Base-by-base conservation (phyloP, 2,797 vertebrate genomes). In the Todus mexicanus region DNA sequence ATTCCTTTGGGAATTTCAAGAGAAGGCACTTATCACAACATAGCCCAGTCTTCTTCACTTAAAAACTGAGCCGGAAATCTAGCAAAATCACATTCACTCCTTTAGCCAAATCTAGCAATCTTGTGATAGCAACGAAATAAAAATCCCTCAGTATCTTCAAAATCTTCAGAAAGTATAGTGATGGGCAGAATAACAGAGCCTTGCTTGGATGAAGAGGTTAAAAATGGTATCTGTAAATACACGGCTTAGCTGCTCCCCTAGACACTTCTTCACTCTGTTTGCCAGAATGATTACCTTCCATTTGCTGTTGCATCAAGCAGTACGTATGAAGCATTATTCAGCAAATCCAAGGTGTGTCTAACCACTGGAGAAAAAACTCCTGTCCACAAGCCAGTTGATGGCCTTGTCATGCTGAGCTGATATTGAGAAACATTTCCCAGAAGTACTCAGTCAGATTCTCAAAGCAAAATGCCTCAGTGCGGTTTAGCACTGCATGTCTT, bases 341-440 rank as follows among this genome's bases (percentile, higher is more conserved):
- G 68, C 53, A 89, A 84, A 90, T 54, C 72, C 84, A 83, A 92
- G 80, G 74, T 57, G 64, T 37, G 45, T 37, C 57, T 84, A 60
- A 60, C 37, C 56, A 54, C 56, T 4, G 10, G 72, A 84, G 69
- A 88, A 2, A 61, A 51, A 51, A 59, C 48, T 68, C 64, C 66
- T 25, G 35, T 33, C 74, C 84, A 80, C 35, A 40, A 89, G 42
- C 48, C 69, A 47, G 33, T 3, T n/a, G 74, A 82, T 70, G 64
- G 37, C 77, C 66, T 51, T 9, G 9, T 87, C 63, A 14, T 40
- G 48, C 75, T 89, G 82, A 89, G 78, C 38, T 40, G 54, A 85
- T 69, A 78, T 11, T 51, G 61, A 83, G 90, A 94, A 86, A 42
- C 59, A 63, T 84, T 92, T 86, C 82, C 84, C 81, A 83, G 69